Evolutionary conservation across 1,140 invertebrate species (phyloP), one percentile per base, ranked within the genome.

Genomic region (Lucilia sericata): DNA sequence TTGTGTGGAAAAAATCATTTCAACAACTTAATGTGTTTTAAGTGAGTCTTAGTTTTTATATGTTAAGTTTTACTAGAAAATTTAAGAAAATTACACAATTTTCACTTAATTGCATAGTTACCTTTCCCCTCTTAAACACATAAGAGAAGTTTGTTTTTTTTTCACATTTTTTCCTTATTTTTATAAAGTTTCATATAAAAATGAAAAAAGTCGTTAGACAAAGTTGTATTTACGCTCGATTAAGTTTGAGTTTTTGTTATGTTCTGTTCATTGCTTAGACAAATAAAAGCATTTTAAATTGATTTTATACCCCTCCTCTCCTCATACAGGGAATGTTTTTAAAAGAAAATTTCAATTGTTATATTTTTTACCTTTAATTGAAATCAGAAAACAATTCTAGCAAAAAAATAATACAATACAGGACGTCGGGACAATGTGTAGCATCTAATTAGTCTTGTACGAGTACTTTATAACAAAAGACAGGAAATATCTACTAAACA

Each of bases 211-310:
- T 25, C 65, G 5, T 4, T 25, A 70, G 65, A 70, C 65, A 70
- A 70, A 70, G 65, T 70, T 70, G 65, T 70, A 70, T 70, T 70
- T 70, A 70, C 65, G 65, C 65, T 70, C 65, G 65, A 70, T 70
- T 70, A 70, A 70, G n/a, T 70, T 70, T 70, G 5, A 25, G 7
- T 8, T 70, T 70, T 21, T 70, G 4, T 70, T 21, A 7, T 9
- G 19, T 42, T 42, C 42, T 42, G 42, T 42, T 42, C 42, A 42
- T 42, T 21, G 65, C n/a, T 70, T 70, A 70, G 8, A 70, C n/a
- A 70, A 25, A 19, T 70, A 12, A 70, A 70, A 70, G 21, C 65
- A n/a, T 70, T 70, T 19, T n/a, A 70, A 70, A 70, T 70, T 70
- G 65, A 70, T 70, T 70, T 70, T 70, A 30, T 30, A 30, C 0